These are phyloP conservation scores for Caenorhabditis inopinata DNA, from an alignment of 1,140 invertebrate genomes.

Conservation along the genomic window DNA sequence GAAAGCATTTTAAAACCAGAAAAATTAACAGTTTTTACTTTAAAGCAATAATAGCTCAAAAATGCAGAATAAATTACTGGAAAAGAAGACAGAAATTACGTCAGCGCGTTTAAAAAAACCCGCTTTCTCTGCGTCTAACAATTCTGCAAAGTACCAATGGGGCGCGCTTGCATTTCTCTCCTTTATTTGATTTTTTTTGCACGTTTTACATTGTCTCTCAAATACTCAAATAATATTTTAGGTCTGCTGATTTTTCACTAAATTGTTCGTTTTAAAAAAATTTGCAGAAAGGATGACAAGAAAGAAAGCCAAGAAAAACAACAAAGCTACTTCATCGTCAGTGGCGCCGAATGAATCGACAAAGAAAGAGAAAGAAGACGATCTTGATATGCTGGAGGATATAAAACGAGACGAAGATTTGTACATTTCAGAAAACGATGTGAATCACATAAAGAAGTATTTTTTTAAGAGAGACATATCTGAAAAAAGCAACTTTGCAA, in stretches of 20 bases:
- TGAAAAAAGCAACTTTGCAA: background rate
- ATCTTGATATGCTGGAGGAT: conserved; percentile 4
- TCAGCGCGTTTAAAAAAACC: background rate
- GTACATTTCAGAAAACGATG: conserved; percentile 1
- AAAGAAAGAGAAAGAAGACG: background rate
- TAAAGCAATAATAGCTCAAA: too few relatives aligned
- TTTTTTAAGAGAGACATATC: background rate
- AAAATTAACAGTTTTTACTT: background rate
- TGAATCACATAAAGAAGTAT: background rate
- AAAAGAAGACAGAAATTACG: background rate
- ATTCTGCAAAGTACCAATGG: background rate
- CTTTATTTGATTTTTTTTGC: background rate
- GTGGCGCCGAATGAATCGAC: background rate
- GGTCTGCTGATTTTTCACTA: background rate
- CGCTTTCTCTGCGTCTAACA: background rate
- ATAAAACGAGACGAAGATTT: conserved; percentile 12
- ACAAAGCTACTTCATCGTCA: background rate
- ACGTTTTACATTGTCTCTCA: background rate
- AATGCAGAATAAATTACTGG: background rate
- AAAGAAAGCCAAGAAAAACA: background rate
- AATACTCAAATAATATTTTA: too few relatives aligned
- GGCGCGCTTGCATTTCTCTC: background rate
- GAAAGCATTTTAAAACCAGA: background rate
- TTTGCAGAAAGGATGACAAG: background rate
- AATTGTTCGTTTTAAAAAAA: background rate